phyloP scores from a whole-genome alignment of 2,113 vertebrate genomes.

The Thalassoma bifasciatum region DNA sequence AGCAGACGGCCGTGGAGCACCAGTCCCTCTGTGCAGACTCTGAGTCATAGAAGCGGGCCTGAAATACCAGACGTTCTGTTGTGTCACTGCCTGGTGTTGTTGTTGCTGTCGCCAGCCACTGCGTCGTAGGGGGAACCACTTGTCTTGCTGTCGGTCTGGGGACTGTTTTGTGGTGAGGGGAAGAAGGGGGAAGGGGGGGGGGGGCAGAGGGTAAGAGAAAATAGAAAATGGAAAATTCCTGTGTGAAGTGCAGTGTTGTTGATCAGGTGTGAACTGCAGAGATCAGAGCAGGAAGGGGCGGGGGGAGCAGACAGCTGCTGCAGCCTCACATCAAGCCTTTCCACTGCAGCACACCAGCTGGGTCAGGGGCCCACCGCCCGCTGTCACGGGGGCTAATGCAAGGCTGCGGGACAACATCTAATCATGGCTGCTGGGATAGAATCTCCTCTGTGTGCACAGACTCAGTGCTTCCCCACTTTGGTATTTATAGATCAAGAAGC shows the following conservation, averaged over 20 bases:
- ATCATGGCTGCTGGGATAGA: neutral
- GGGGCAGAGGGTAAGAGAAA: constrained; percentile 71
- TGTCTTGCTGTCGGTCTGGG: constrained; percentile 66
- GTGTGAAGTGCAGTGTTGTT: constrained; percentile 82
- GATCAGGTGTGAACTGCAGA: constrained; percentile 84
- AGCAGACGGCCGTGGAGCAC: constrained; percentile 9
- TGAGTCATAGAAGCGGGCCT: constrained; percentile 54
- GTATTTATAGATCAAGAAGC: too few species aligned
- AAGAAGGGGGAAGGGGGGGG: constrained; percentile 6
- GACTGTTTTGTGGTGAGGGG: constrained; percentile 41
- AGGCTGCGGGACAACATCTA: neutral
- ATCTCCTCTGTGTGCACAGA: too few species aligned
- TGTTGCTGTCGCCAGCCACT: constrained; percentile 53
- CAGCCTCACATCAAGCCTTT: constrained; percentile 57
- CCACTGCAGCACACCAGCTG: constrained; percentile 61
- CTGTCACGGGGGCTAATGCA: constrained; percentile 4
- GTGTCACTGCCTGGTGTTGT: constrained; percentile 56
- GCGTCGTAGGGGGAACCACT: constrained; percentile 70
- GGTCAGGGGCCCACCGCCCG: constrained; percentile 49
- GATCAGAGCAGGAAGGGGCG: constrained; percentile 73
- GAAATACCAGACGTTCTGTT: constrained; percentile 68
- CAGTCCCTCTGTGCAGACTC: constrained; percentile 27
- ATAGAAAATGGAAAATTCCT: constrained; percentile 87
- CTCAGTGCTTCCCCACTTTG: too few species aligned
- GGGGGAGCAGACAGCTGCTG: constrained; percentile 75